Base-by-base conservation (phyloP, 2,797 vertebrate species). In the Acanthurus leucopareius region DNA sequence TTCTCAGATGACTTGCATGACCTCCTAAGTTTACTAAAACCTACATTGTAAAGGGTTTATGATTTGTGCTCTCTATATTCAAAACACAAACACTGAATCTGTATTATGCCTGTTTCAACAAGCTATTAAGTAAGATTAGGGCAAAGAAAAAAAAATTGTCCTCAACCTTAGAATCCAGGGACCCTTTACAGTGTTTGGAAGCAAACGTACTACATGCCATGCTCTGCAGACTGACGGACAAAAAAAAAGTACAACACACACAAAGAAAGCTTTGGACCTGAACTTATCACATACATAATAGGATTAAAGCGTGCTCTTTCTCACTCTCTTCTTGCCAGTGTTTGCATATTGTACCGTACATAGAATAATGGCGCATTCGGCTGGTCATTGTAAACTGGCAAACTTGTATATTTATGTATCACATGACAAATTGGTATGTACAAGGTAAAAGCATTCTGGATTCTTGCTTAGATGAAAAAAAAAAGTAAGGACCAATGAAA, bases 311-410 rank as follows among this genome's bases (percentile, higher is more conserved):
- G 62, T 85, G 77, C 82, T 80, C 84, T 78, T 73, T 86, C 73
- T 5, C 32, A 35, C 32, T 85, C 51, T 90, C 86, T 77, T 88
- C 82, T 85, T 78, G 77, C 83, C 91, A 90, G 91, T 87, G 86
- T 90, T 94, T 96, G 94, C 94, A 94, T 94, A 94, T 94, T 92
- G 83, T 90, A 89, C 90, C 90, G 80, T 88, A 92, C 83, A 90
- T 49, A 82, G 87, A 91, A 86, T 90, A 88, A 90, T 76, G 86
- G 75, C 61, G 91, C 91, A 89, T 91, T 92, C 88, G 66, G 87
- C 89, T 88, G 87, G 86, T 92, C 86, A 0, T 73, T 61, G 87
- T 89, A 91, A 91, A 91, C 91, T 91, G 89, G 91, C 91, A 89
- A 93, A 91, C 89, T 84, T 85, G 69, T 85, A 48, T 80, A 67